These are phyloP conservation scores for Progne subis DNA, from an alignment of 2,113 vertebrate genomes.

Conservation along the genomic window DNA sequence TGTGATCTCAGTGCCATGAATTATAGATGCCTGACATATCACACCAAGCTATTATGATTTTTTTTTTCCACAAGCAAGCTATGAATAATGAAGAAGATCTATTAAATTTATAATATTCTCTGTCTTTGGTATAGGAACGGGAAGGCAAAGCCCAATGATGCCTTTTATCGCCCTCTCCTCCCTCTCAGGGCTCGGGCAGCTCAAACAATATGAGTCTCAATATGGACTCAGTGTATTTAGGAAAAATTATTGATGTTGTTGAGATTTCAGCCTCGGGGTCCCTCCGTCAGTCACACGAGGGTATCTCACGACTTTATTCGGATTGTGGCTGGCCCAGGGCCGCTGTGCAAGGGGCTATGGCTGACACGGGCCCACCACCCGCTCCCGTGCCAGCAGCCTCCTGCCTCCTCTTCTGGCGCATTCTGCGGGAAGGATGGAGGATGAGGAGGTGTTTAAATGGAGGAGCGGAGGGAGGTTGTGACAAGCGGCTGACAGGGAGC, in stretches of 20 bases:
- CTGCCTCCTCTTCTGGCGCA: neutral
- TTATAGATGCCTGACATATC: slow-evolving; percentile 72
- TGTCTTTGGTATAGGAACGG: neutral
- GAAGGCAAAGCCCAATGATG: neutral
- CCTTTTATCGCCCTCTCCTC: neutral
- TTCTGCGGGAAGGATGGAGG: neutral
- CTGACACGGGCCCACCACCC: accelerated
- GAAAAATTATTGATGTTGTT: neutral
- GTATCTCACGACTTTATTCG: accelerated
- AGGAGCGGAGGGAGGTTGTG: neutral
- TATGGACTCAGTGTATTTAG: neutral
- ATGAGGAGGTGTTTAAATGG: accelerated
- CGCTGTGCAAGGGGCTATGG: accelerated
- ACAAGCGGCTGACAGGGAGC: no score
- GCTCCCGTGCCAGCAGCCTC: neutral
- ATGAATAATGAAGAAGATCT: slow-evolving; percentile 58
- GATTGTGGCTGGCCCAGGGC: neutral
- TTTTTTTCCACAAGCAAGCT: slow-evolving; percentile 67
- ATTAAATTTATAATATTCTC: slow-evolving; percentile 60
- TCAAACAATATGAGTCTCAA: neutral
- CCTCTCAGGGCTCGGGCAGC: accelerated
- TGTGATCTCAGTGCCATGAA: slow-evolving; percentile 64
- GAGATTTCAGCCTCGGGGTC: neutral
- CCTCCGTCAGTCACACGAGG: accelerated
- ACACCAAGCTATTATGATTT: slow-evolving; percentile 75